Evolutionary conservation across 2,888 invertebrate species (phyloP), one percentile per base, ranked within the genome.

Genomic region (Onchidella celtica): DNA sequence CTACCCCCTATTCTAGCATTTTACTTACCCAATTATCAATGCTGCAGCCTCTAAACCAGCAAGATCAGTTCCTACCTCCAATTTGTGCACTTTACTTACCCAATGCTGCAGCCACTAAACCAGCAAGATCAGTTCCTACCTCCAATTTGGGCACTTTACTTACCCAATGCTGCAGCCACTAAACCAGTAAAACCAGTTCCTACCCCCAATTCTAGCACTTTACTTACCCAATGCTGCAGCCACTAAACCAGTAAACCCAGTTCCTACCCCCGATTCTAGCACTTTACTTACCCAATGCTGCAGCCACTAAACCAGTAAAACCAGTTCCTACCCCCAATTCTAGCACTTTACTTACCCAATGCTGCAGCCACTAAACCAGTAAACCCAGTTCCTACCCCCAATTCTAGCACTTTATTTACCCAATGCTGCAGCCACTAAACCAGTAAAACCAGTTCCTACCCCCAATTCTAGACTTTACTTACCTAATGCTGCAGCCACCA

Each of bases 31-130:
- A 91, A n/a, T n/a, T n/a, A n/a, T n/a, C n/a, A n/a, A 74, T 14
- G 90, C 70, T 34, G 90, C 88, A 21, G 91, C 89, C 4, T 91
- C 89, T 59, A 93, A 90, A 40, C 93, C 92, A 27, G 90, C 90
- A 36, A 92, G 82, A 11, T 93, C 93, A n/a, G 92, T 92, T 11
- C 93, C 93, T 32, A 93, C 90, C 63, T 93, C 93, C 3, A 93
- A 89, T 82, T 93, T 93, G 59, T 93, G 83, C 4, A 92, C 87
- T 24, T 57, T 83, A 38, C 84, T 81, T 86, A 92, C 93, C 93
- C 68, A 91, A 74, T 11, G 90, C 72, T 32, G 90, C 88, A 21
- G 91, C 89, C 4, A 91, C 89, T 59, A 93, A 90, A 47, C 93
- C 92, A 24, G 90, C 90, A 34, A 93, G 82, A 14, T 93, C 93